Evolutionary conservation across 2,797 vertebrate genomes (phyloP).

Genomic region (Calcarius lapponicus): DNA sequence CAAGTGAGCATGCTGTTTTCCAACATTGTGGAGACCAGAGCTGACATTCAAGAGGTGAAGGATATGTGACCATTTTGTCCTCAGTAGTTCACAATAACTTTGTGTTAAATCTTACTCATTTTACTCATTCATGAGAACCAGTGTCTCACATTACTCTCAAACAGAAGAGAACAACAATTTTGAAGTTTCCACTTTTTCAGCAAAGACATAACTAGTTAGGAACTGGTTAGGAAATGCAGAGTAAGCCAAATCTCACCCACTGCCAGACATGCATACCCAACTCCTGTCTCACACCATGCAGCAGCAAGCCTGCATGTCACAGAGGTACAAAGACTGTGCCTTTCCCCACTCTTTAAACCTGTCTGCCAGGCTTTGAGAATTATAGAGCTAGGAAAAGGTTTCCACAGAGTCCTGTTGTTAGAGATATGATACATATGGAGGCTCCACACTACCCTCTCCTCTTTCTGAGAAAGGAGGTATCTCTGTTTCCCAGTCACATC

Average conservation of each 20-base stretch:
- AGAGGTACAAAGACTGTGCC: neutral
- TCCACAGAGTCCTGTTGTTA: neutral
- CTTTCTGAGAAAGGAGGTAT: neutral
- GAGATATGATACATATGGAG: neutral
- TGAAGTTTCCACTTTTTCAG: neutral
- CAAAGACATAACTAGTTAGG: neutral
- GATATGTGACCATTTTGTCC: neutral
- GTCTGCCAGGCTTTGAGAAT: neutral
- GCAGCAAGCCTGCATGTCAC: neutral
- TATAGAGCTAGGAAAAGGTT: neutral
- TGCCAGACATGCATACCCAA: accelerated
- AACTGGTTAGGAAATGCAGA: neutral
- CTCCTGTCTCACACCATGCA: neutral
- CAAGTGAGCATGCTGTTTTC: neutral
- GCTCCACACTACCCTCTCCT: neutral
- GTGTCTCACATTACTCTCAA: neutral
- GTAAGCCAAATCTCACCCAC: neutral
- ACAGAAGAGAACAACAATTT: neutral
- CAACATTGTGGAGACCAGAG: neutral
- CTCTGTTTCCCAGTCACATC: neutral
- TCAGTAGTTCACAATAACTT: neutral
- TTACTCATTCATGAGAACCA: neutral
- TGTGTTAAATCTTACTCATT: neutral
- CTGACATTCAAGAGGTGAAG: neutral
- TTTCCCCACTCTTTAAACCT: neutral